phyloP scores from a whole-genome alignment of 1,140 invertebrate genomes.

The Leptinotarsa texana region DNA sequence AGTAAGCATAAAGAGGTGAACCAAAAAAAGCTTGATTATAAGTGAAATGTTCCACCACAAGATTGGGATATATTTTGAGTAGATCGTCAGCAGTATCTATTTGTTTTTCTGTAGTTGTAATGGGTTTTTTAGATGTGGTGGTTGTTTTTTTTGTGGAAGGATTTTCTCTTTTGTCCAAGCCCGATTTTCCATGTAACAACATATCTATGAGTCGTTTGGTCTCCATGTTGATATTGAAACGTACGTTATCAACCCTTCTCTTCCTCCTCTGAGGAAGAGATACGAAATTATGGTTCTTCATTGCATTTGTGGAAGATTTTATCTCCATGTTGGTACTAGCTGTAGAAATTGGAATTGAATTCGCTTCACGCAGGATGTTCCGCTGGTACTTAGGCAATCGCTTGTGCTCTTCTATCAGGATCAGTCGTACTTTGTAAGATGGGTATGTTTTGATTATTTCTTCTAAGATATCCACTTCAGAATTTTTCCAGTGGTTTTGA shows the following conservation, averaged over 20 bases:
- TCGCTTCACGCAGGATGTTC: neutral
- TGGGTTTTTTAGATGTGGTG: neutral
- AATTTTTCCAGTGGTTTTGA: slow-evolving; percentile 35
- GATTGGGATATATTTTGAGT: slow-evolving; percentile 32
- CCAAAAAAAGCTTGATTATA: slow-evolving; percentile 39
- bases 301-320: neutral
- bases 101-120: slow-evolving; percentile 19
- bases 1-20: slow-evolving; percentile 39
- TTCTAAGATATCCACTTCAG: slow-evolving; percentile 40
- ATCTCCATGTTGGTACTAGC: neutral
- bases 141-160: neutral
- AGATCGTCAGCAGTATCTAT: slow-evolving; percentile 38
- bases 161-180: neutral
- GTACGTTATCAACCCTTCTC: slow-evolving; percentile 17
- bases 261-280: slow-evolving; percentile 7
- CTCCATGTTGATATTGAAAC: slow-evolving; percentile 33
- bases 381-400: neutral
- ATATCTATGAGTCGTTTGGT: slow-evolving; percentile 38
- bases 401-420: neutral
- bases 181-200: slow-evolving; percentile 23
- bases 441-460: slow-evolving; percentile 34
- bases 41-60: slow-evolving; percentile 38
- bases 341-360: neutral
- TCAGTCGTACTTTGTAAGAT: slow-evolving; percentile 1
- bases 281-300: neutral